These are phyloP conservation scores for Fistularia tabacaria DNA, from an alignment of 2,797 vertebrate genomes.

Conservation along the genomic window DNA sequence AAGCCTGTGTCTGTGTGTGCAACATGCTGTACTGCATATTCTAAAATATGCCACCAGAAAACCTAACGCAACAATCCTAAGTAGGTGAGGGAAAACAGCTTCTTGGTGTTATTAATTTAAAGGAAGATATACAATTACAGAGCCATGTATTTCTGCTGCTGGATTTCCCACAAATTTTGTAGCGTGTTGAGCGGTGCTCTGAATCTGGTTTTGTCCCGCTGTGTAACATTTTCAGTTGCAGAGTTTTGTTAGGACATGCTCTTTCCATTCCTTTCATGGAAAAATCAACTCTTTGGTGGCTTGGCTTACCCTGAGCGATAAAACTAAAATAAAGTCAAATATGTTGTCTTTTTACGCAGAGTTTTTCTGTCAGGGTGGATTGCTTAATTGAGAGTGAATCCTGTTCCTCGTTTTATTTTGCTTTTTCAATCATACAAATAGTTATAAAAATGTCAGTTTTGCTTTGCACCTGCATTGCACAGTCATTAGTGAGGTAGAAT, in stretches of 20 bases:
- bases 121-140: too few relatives aligned
- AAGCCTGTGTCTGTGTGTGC: too few relatives aligned
- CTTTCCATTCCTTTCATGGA: constrained; percentile 2
- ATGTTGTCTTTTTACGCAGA: neutral
- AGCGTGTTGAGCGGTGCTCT: too few relatives aligned
- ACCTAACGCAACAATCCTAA: too few relatives aligned
- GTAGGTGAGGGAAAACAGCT: too few relatives aligned
- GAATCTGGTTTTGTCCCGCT: too few relatives aligned
- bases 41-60: too few relatives aligned
- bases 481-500: constrained; percentile 38
- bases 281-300: constrained; percentile 6
- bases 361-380: constrained; percentile 8
- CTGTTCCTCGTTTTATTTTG: constrained; percentile 9
- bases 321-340: constrained; percentile 1
- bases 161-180: too few relatives aligned
- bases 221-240: neutral
- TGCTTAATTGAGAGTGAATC: constrained; percentile 18
- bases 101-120: too few relatives aligned
- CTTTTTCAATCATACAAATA: neutral
- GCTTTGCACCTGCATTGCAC: constrained; percentile 18
- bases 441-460: constrained; percentile 19
- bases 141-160: too few relatives aligned
- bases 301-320: neutral
- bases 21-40: too few relatives aligned
- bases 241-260: neutral